These are phyloP conservation scores for Valencia hispanica DNA, from an alignment of 2,797 vertebrate genomes.

Conservation along the genomic window DNA sequence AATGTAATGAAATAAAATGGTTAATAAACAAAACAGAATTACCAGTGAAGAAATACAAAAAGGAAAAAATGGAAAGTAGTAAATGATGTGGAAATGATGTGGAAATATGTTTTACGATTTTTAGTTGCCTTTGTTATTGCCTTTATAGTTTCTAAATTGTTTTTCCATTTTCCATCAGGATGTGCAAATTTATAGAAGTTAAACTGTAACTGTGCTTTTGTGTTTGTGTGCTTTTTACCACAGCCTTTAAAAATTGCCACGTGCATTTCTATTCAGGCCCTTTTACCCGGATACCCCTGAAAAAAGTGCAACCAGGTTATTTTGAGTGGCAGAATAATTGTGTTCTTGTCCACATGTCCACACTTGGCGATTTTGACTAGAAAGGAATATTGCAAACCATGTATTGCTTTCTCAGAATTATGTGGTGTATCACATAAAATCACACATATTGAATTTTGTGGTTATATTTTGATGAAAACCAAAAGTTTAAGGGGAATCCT, in stretches of 20 bases:
- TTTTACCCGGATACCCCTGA: background rate
- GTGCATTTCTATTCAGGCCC: background rate
- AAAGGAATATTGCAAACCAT: background rate
- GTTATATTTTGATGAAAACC: background rate
- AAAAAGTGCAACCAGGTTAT: background rate
- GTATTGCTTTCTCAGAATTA: background rate
- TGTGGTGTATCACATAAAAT: background rate
- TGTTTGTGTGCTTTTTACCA: background rate
- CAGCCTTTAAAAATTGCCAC: background rate
- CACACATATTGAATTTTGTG: background rate
- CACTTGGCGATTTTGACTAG: background rate
- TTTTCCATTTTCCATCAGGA: background rate
- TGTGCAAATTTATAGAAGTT: background rate
- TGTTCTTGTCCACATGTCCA: background rate
- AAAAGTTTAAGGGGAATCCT: too few relatives aligned
- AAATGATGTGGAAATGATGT: background rate
- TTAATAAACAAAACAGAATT: background rate
- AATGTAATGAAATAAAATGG: background rate
- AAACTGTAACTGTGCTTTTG: background rate
- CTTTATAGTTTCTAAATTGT: background rate
- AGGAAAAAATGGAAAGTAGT: background rate
- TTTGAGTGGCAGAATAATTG: background rate
- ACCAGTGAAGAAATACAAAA: background rate
- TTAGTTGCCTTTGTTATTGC: conserved; percentile 2
- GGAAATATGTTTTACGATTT: background rate